Conservation (phyloP, 2,888 invertebrate genomes). For the Phaedon cochleariae region DNA sequence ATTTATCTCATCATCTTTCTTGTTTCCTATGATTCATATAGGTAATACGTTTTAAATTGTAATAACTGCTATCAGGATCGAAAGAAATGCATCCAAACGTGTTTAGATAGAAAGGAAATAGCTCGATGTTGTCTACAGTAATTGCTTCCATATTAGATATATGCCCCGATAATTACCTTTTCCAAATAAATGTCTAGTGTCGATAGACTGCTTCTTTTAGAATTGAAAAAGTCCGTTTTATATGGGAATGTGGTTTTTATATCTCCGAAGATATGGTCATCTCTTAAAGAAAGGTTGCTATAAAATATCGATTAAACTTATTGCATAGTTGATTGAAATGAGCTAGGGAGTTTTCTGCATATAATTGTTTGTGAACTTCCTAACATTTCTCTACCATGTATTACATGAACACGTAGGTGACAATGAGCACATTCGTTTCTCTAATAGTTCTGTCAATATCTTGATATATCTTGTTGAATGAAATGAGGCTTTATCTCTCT, state of each 20-base stretch:
- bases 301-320: conserved; percentile 33
- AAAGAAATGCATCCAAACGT: conserved; percentile 15
- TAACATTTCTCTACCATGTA: too few relatives aligned
- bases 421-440: too few relatives aligned
- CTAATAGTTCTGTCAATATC: too few relatives aligned
- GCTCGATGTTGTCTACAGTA: conserved; percentile 30
- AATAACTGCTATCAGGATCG: conserved; percentile 8
- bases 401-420: too few relatives aligned
- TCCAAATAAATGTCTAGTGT: conserved; percentile 36
- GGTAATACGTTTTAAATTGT: background rate
- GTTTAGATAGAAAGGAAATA: conserved; percentile 26
- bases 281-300: conserved; percentile 24
- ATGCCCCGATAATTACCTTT: conserved; percentile 31
- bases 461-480: too few relatives aligned
- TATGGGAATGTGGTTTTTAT: conserved; percentile 30
- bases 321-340: conserved; percentile 10
- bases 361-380: too few relatives aligned
- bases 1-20: background rate
- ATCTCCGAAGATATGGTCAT: conserved; percentile 21
- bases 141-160: conserved; percentile 35
- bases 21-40: background rate
- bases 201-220: conserved; percentile 32
- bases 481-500: too few relatives aligned
- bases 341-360: too few relatives aligned
- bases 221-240: conserved; percentile 18